Evolutionary conservation across 2,797 vertebrate species (phyloP).

Genomic region (Decapterus maruadsi): DNA sequence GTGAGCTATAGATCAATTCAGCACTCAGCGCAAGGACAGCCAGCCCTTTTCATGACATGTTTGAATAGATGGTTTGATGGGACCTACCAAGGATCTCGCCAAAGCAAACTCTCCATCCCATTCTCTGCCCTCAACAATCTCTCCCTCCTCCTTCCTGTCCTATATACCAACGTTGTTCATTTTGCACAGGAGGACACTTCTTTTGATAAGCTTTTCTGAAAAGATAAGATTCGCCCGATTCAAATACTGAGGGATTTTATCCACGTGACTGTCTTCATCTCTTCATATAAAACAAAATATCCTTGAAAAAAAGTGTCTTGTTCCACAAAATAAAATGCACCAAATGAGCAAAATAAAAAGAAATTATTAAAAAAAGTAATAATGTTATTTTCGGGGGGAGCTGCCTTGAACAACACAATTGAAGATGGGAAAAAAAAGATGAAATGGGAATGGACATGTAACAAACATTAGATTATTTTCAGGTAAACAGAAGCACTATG

Average conservation of each 20-base stretch:
- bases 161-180: constrained; percentile 13
- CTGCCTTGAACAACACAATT: neutral
- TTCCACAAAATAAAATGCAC: neutral
- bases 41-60: constrained; percentile 45
- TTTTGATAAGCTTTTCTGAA: neutral
- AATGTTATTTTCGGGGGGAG: neutral
- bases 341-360: neutral
- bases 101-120: constrained; percentile 1
- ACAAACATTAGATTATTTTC: neutral
- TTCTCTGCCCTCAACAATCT: constrained; percentile 25
- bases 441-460: neutral
- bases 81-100: constrained; percentile 43
- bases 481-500: neutral
- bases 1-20: constrained; percentile 51
- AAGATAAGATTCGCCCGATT: constrained; percentile 7
- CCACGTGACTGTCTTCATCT: neutral
- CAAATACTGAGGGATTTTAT: constrained; percentile 23
- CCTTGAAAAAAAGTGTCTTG: constrained; percentile 12
- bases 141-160: neutral
- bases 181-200: constrained; percentile 36
- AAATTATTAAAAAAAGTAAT: neutral
- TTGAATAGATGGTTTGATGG: constrained; percentile 39
- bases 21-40: constrained; percentile 54
- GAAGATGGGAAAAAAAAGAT: neutral
- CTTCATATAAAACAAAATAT: constrained; percentile 1